These are phyloP conservation scores for Netelia inedita DNA, from an alignment of 2,888 invertebrate genomes.

Conservation along the genomic window DNA sequence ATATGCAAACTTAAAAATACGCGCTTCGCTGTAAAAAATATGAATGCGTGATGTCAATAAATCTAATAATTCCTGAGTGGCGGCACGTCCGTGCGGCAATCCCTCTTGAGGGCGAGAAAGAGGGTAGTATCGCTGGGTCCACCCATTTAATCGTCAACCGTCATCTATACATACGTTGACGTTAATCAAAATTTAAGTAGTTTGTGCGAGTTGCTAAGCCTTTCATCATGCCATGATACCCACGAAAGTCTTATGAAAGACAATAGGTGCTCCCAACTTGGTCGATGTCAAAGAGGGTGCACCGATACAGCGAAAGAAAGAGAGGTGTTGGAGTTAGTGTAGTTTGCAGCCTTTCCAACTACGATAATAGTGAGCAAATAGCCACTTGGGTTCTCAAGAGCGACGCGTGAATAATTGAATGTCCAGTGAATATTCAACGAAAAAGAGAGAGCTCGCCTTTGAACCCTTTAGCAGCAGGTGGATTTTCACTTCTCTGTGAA, in stretches of 20 bases:
- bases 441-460: slow-evolving; percentile 24
- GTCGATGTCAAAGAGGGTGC: slow-evolving; percentile 36
- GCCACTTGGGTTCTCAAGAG: slow-evolving; percentile 44
- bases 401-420: slow-evolving; percentile 57
- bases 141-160: background rate
- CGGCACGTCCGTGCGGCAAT: background rate
- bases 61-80: background rate
- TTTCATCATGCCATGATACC: background rate
- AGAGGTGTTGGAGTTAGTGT: slow-evolving; percentile 19
- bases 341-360: slow-evolving; percentile 27
- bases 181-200: slow-evolving; percentile 29
- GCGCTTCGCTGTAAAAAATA: too few species aligned
- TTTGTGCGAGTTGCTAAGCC: background rate
- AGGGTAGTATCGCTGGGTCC: background rate
- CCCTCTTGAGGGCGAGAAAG: background rate
- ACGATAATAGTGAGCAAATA: slow-evolving; percentile 59
- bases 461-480: slow-evolving; percentile 12
- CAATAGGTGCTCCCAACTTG: slow-evolving; percentile 22
- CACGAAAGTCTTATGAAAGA: background rate
- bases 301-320: background rate
- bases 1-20: too few species aligned
- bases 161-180: background rate
- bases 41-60: too few species aligned
- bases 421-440: slow-evolving; percentile 41
- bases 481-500: slow-evolving; percentile 1